Evolutionary conservation across 2,888 invertebrate species (phyloP).

Genomic region (Rotaria magnacalcarata): DNA sequence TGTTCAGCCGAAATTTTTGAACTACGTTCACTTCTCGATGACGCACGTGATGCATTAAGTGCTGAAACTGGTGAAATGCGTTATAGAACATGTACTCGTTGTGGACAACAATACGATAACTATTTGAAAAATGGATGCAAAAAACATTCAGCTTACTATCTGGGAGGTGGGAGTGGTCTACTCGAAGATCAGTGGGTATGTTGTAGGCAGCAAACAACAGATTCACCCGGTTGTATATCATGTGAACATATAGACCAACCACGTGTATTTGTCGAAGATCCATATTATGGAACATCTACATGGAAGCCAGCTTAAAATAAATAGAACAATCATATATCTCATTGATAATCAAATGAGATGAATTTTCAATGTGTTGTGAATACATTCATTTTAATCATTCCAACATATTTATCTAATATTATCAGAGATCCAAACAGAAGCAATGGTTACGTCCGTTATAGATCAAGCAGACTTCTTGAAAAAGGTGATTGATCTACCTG

Average conservation of each 20-base stretch:
- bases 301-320: slow-evolving; percentile 38
- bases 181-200: slow-evolving; percentile 36
- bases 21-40: background rate
- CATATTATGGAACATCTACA: background rate
- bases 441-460: too few relatives aligned
- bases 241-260: slow-evolving; percentile 11
- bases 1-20: slow-evolving; percentile 22
- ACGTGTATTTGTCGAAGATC: background rate
- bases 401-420: too few relatives aligned
- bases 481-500: too few relatives aligned
- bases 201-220: slow-evolving; percentile 22
- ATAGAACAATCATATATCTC: too few relatives aligned
- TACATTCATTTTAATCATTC: too few relatives aligned
- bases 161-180: background rate
- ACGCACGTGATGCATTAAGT: slow-evolving; percentile 26
- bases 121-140: slow-evolving; percentile 11
- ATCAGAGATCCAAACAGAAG: too few relatives aligned
- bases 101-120: slow-evolving; percentile 35
- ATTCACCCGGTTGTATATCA: slow-evolving; percentile 16
- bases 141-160: slow-evolving; percentile 31
- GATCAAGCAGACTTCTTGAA: too few relatives aligned
- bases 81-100: background rate
- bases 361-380: too few relatives aligned
- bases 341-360: too few relatives aligned
- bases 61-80: background rate